Base-by-base conservation (phyloP, 2,888 invertebrate genomes). In the Leptopilina syphax region DNA sequence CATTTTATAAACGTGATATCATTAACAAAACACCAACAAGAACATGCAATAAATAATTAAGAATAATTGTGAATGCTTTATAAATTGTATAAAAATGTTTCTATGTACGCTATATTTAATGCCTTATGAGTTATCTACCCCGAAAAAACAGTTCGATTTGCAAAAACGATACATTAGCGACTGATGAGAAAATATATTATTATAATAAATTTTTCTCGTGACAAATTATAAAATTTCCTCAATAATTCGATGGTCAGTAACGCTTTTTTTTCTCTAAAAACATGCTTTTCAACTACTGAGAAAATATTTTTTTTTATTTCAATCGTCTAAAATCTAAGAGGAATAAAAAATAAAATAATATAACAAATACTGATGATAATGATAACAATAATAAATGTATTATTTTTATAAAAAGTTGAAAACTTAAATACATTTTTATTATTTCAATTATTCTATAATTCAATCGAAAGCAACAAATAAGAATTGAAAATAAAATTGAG, bases 41-140 rank as follows among this genome's bases (percentile, higher is more conserved):
- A 81, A 81, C 73, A 81, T 66, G 78, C 77, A 79, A 73, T 79
- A 70, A 83, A 81, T 79, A 73, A 73, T 73, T 54, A 34, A 57
- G 41, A 34, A 73, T 73, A 73, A 73, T 73, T 73, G 73, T 57
- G 73, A 73, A 73, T 73, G 83, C 84, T 83, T 86, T 86, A 87
- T 85, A 87, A 87, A 87, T 87, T 83, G 87, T 87, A 87, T 87
- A 86, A 87, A 87, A 87, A 87, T 87, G 57, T 73, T 73, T 57
- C 73, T 73, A 73, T 73, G 57, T 73, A 73, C 73, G 73, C 73
- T 73, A 73, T n/a, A 57, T 73, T 50, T 41, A 73, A 73, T 73
- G 57, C 34, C 57, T 73, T 73, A 73, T 73, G 57, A 73, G n/a
- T 73, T 44, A 73, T 73, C 57, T 73, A 73, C 73, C 54, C 57